A percentile compares a stretch with the other conserved stretches of the same genome.
Evolutionary conservation across 2,797 vertebrate species (phyloP).

Genomic region (Macropus fuliginosus): DNA sequence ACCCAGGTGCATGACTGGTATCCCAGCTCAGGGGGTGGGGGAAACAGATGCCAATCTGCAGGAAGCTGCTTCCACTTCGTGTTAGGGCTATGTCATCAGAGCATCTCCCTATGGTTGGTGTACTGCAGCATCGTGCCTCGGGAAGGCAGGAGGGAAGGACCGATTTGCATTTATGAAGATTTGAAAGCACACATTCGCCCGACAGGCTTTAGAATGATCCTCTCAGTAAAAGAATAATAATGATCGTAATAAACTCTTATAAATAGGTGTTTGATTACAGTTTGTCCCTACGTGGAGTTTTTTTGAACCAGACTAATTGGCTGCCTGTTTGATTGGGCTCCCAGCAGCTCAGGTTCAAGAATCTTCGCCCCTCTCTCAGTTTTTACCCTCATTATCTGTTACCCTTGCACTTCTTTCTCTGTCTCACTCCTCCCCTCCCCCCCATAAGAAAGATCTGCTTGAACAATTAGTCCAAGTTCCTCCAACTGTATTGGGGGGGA

Average conservation of each 20-base stretch:
- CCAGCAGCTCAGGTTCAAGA: slow-evolving; percentile 31
- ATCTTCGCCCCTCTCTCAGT: slow-evolving; percentile 39
- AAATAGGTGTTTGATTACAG: slow-evolving; percentile 83
- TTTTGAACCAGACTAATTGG: slow-evolving; percentile 81
- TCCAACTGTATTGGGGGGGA: background rate
- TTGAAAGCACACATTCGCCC: slow-evolving; percentile 73
- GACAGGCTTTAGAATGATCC: slow-evolving; percentile 79
- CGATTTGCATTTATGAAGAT: slow-evolving; percentile 78
- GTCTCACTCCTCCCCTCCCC: background rate
- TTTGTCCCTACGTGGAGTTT: slow-evolving; percentile 75
- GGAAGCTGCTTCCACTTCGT: background rate
- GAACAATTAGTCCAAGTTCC: background rate
- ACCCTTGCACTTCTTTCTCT: background rate
- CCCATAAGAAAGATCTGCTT: background rate
- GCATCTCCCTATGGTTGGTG: background rate
- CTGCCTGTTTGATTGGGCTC: slow-evolving; percentile 74
- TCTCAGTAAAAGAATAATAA: slow-evolving; percentile 81
- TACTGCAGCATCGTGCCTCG: background rate
- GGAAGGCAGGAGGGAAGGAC: slow-evolving; percentile 33
- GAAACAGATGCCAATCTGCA: rapidly evolving
- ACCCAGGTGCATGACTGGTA: background rate
- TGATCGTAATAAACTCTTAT: slow-evolving; percentile 81
- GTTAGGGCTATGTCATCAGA: background rate
- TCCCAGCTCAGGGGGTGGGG: rapidly evolving
- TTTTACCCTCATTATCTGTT: background rate